These are phyloP conservation scores for Globodera rostochiensis DNA, from an alignment of 1,140 invertebrate species.

Conservation along the genomic window DNA sequence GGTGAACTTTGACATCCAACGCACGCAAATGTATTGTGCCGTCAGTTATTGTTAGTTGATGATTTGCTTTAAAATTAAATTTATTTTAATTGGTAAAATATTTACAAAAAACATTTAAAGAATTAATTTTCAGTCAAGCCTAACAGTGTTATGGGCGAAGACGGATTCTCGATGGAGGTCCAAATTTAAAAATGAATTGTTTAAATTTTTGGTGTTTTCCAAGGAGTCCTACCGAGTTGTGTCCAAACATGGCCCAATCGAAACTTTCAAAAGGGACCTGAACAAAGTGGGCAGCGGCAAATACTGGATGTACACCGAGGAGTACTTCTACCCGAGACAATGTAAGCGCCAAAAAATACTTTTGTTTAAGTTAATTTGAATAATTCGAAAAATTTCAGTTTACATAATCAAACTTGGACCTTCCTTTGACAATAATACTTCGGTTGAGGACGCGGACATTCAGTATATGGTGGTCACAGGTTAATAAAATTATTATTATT, in stretches of 20 bases:
- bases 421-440: slow-evolving; percentile 58
- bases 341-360: slow-evolving; percentile 42
- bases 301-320: slow-evolving; percentile 66
- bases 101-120: neutral
- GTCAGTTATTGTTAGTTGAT: slow-evolving; percentile 60
- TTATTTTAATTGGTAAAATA: slow-evolving; percentile 19
- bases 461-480: slow-evolving; percentile 61
- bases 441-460: slow-evolving; percentile 46
- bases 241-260: slow-evolving; percentile 64
- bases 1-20: slow-evolving; percentile 63
- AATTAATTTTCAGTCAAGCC: slow-evolving; percentile 55
- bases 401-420: slow-evolving; percentile 65
- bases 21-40: slow-evolving; percentile 65
- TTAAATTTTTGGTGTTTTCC: neutral
- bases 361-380: neutral
- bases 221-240: slow-evolving; percentile 58
- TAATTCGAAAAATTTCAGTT: slow-evolving; percentile 47
- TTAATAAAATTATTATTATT: neutral
- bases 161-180: slow-evolving; percentile 64
- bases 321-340: slow-evolving; percentile 65
- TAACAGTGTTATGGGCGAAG: slow-evolving; percentile 64
- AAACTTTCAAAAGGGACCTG: slow-evolving; percentile 64
- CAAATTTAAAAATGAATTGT: slow-evolving; percentile 12
- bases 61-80: slow-evolving; percentile 13
- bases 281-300: slow-evolving; percentile 65